Percentiles rank a stretch among this genome's conserved stretches.
Conservation (phyloP, 2,113 vertebrate species). For the Esox niger region DNA sequence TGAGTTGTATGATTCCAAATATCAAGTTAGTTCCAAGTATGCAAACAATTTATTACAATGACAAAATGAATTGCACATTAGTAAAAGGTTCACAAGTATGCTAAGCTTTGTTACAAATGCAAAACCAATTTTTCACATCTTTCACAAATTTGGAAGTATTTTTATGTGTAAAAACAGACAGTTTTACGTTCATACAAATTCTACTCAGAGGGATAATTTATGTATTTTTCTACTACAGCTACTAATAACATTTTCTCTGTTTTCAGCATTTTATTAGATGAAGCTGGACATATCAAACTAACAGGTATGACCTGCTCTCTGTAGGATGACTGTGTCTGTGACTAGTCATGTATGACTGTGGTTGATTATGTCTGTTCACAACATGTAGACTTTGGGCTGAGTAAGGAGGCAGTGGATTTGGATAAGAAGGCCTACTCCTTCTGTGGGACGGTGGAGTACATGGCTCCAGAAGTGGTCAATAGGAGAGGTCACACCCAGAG, state of each 20-base stretch:
- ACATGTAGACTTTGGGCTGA: slow-evolving; percentile 91
- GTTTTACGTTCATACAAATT: background rate
- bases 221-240: slow-evolving; percentile 15
- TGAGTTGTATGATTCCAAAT: too few relatives aligned
- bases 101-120: too few relatives aligned
- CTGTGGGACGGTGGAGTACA: slow-evolving; percentile 98
- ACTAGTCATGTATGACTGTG: too few relatives aligned
- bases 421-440: slow-evolving; percentile 99
- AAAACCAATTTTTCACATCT: too few relatives aligned
- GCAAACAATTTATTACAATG: too few relatives aligned
- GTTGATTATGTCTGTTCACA: background rate
- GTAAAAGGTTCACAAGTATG: too few relatives aligned
- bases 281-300: slow-evolving; percentile 99
- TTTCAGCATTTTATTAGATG: slow-evolving; percentile 99
- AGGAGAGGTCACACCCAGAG: slow-evolving; percentile 97
- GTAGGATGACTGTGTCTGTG: background rate
- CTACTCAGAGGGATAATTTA: too few relatives aligned
- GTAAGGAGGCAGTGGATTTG: slow-evolving; percentile 98
- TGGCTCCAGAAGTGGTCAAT: slow-evolving; percentile 99
- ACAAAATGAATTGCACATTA: too few relatives aligned
- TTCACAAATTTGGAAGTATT: too few relatives aligned
- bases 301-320: slow-evolving; percentile 79
- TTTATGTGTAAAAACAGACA: too few relatives aligned
- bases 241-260: slow-evolving; percentile 78
- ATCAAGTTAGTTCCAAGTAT: too few relatives aligned